Evolutionary conservation across 64 coral and sea anemone species (phyloP).

Genomic region (Actinia tenebrosa): DNA sequence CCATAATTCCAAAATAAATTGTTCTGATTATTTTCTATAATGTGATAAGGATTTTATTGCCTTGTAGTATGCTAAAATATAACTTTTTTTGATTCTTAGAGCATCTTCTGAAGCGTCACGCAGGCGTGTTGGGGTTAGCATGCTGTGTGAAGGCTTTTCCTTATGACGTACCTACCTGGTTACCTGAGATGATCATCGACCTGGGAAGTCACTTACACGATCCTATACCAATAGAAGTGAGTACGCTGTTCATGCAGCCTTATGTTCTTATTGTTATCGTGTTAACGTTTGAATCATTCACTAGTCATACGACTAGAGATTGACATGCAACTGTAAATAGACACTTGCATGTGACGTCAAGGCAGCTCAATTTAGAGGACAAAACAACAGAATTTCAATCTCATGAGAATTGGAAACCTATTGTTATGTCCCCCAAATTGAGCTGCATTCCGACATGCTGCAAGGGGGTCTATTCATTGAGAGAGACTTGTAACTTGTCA

Average conservation of each 20-base stretch:
- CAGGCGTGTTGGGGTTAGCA: constrained; percentile 81
- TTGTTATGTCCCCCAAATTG: too few relatives aligned
- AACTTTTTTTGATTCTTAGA: background rate
- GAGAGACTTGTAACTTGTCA: background rate
- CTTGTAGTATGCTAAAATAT: background rate
- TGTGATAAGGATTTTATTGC: too few relatives aligned
- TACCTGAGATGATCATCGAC: constrained; percentile 86
- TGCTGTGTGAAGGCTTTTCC: constrained; percentile 93
- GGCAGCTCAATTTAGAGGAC: too few relatives aligned
- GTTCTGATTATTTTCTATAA: background rate
- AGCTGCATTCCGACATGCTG: too few relatives aligned
- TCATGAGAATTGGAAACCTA: too few relatives aligned
- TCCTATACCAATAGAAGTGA: constrained; percentile 91
- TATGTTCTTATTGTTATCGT: background rate
- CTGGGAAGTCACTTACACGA: constrained; percentile 91
- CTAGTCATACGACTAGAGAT: too few relatives aligned
- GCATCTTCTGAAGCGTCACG: constrained; percentile 75
- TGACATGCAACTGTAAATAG: too few relatives aligned
- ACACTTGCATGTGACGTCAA: too few relatives aligned
- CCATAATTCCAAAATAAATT: too few relatives aligned
- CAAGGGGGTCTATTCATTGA: too few relatives aligned
- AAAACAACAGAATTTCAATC: too few relatives aligned
- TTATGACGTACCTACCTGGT: constrained; percentile 86
- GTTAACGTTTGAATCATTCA: too few relatives aligned
- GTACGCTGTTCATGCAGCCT: background rate